phyloP scores from a whole-genome alignment of 2,113 vertebrate species.

The Hyperoodon ampullatus region DNA sequence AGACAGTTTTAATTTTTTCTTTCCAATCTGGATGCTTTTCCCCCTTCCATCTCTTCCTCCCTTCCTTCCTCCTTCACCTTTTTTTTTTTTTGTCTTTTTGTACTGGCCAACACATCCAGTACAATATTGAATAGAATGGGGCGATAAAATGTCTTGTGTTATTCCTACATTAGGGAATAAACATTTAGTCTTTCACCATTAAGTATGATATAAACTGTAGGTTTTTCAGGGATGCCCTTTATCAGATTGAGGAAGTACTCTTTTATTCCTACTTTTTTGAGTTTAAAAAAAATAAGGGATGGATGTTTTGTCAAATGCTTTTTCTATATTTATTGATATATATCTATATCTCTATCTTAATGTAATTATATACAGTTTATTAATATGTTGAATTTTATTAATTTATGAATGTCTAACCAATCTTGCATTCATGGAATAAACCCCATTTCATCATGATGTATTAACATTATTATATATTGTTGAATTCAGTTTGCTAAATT shows the following conservation, averaged over 20 bases:
- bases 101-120: neutral
- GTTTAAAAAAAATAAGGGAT: neutral
- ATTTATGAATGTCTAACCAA: neutral
- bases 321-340: neutral
- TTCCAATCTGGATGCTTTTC: neutral
- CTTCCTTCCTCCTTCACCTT: neutral
- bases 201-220: neutral
- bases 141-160: neutral
- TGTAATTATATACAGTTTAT: neutral
- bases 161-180: neutral
- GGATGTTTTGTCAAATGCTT: neutral
- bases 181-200: neutral
- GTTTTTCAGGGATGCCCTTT: neutral
- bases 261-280: neutral
- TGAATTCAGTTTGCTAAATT: neutral
- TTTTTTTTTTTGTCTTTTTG: neutral
- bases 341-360: neutral
- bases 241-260: neutral
- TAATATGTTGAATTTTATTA: neutral
- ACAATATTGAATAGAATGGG: neutral
- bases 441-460: neutral
- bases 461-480: neutral
- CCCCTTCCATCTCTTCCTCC: neutral
- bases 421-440: neutral
- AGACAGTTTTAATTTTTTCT: neutral